These are phyloP conservation scores for Limnodromus scolopaceus DNA, from an alignment of 2,797 vertebrate species.

Conservation along the genomic window DNA sequence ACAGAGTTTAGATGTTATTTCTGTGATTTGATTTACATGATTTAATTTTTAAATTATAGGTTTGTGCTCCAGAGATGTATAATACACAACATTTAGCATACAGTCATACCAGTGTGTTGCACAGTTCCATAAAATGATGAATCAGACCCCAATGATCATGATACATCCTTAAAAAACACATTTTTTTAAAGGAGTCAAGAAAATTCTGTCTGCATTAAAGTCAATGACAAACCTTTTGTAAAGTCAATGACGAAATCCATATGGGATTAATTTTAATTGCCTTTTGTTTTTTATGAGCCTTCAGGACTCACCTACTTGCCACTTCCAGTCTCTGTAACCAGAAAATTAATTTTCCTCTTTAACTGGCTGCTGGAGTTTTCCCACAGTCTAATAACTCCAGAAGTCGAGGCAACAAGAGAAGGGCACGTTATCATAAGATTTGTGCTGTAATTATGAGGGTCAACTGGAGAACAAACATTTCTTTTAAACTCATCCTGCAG, in stretches of 20 bases:
- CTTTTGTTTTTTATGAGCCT: conserved; percentile 55
- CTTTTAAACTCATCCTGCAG: not conserved
- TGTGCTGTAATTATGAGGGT: not conserved
- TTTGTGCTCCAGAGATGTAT: not conserved
- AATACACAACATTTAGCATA: not conserved
- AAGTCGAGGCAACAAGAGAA: not conserved
- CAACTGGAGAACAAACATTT: not conserved
- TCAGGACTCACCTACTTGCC: conserved; percentile 11
- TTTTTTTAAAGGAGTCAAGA: not conserved
- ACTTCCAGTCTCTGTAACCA: conserved; percentile 11
- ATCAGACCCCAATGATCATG: not conserved
- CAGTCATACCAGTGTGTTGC: not conserved
- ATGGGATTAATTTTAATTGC: conserved; percentile 18
- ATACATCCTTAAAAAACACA: not conserved
- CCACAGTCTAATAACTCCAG: not conserved
- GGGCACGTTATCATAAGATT: not conserved
- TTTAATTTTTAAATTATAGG: not conserved
- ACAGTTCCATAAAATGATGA: not conserved
- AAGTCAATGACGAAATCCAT: not conserved
- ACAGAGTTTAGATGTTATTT: not conserved
- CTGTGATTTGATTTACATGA: not conserved
- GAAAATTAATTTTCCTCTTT: conserved; percentile 33
- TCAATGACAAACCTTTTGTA: conserved; percentile 25
- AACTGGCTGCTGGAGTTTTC: not conserved
- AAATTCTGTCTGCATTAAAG: not conserved